Evolutionary conservation across 2,888 invertebrate genomes (phyloP).

Genomic region (Antheraea assamensis): DNA sequence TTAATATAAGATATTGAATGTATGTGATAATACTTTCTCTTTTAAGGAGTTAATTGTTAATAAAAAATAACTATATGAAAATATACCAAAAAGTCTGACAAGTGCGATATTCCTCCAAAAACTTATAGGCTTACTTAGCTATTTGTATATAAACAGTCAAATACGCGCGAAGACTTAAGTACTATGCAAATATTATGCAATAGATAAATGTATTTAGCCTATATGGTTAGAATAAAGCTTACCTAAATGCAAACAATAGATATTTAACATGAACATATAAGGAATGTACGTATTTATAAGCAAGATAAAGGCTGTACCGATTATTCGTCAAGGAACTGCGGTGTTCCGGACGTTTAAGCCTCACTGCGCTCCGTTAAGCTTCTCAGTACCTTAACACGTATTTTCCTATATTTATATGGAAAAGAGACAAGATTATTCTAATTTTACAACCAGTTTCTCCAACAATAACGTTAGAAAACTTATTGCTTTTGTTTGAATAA

Average conservation of each 20-base stretch:
- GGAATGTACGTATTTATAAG: neutral
- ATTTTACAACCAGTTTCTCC: neutral
- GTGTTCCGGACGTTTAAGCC: slow-evolving; percentile 33
- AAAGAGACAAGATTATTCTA: neutral
- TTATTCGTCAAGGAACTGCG: slow-evolving; percentile 19
- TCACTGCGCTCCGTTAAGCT: slow-evolving; percentile 45
- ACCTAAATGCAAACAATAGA: neutral
- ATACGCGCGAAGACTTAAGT: neutral
- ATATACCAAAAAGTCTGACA: neutral
- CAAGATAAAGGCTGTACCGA: slow-evolving; percentile 8
- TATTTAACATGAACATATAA: neutral
- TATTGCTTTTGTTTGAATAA: neutral
- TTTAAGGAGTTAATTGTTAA: neutral
- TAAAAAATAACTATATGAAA: neutral
- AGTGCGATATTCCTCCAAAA: neutral
- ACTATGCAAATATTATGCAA: neutral
- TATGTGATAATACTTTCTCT: neutral
- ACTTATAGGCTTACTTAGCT: neutral
- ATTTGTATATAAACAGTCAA: neutral
- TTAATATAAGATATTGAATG: neutral
- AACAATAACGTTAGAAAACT: neutral
- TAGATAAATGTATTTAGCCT: neutral
- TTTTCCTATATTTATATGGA: neutral
- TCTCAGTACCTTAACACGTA: slow-evolving; percentile 44
- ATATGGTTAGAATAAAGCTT: neutral